Conservation (phyloP, 2,113 vertebrate species). For the Budorcas taxicolor region DNA sequence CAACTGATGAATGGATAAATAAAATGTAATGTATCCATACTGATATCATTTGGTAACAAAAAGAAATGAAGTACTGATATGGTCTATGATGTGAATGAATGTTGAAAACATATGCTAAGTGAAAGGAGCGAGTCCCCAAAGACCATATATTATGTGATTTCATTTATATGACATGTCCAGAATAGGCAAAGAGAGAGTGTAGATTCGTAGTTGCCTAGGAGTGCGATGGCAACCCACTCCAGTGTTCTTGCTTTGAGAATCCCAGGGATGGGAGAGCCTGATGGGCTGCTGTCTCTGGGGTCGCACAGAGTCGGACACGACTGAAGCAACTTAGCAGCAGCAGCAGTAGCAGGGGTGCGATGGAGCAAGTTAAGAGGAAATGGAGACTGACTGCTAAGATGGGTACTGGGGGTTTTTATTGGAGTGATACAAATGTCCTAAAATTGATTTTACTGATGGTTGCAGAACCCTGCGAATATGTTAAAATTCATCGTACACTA, state of each 20-base stretch:
- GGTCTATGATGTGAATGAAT: neutral
- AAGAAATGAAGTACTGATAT: neutral
- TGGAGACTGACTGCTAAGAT: neutral
- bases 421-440: neutral
- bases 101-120: neutral
- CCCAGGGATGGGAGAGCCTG: no score
- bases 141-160: neutral
- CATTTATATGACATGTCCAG: neutral
- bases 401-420: neutral
- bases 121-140: neutral
- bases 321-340: no score
- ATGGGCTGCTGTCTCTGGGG: no score
- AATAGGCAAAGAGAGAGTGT: neutral
- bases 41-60: neutral
- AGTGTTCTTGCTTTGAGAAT: no score
- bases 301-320: no score
- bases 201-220: neutral
- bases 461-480: neutral
- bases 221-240: neutral
- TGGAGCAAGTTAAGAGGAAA: neutral
- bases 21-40: neutral
- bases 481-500: neutral
- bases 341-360: neutral
- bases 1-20: neutral
- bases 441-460: neutral